Conservation (phyloP, 2,888 invertebrate species). For the Mylabris sibirica region DNA sequence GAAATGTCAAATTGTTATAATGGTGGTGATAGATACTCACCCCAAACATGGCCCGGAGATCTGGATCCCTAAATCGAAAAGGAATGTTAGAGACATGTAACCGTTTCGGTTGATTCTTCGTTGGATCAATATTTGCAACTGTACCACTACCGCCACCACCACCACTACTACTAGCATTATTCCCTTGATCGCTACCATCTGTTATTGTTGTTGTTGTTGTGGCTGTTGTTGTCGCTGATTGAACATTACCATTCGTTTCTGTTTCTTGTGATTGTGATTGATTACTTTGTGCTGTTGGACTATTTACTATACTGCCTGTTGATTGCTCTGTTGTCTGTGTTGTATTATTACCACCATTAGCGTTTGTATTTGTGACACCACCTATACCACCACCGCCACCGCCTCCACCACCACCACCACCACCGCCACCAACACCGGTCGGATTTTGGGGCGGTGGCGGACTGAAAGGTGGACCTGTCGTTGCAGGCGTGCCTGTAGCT, state of each 20-base stretch:
- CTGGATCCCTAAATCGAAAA: slow-evolving; percentile 98
- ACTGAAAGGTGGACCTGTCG: slow-evolving; percentile 58
- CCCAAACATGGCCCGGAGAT: slow-evolving; percentile 97
- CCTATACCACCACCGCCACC: not conserved
- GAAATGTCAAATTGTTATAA: too few relatives aligned
- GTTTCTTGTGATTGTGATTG: slow-evolving; percentile 36
- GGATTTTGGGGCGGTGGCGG: slow-evolving; percentile 58
- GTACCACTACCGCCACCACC: slow-evolving; percentile 52
- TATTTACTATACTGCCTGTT: slow-evolving; percentile 56
- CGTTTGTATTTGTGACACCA: slow-evolving; percentile 47
- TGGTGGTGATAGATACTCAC: slow-evolving; percentile 81
- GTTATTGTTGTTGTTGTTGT: slow-evolving; percentile 55
- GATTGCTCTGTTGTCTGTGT: slow-evolving; percentile 51
- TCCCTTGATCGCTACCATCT: slow-evolving; percentile 58
- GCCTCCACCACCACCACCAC: slow-evolving; percentile 32
- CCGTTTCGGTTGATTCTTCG: slow-evolving; percentile 87
- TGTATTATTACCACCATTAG: slow-evolving; percentile 55
- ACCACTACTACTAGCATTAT: slow-evolving; percentile 46
- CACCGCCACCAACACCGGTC: slow-evolving; percentile 16
- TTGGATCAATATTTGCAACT: slow-evolving; percentile 64
- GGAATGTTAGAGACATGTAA: slow-evolving; percentile 99
- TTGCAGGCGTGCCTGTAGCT: slow-evolving; percentile 54
- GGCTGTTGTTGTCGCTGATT: slow-evolving; percentile 44
- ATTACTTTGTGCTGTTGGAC: slow-evolving; percentile 55
- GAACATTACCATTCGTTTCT: slow-evolving; percentile 45